These are phyloP conservation scores for Amyelois transitella DNA, from an alignment of 1,140 invertebrate species.

Conservation along the genomic window DNA sequence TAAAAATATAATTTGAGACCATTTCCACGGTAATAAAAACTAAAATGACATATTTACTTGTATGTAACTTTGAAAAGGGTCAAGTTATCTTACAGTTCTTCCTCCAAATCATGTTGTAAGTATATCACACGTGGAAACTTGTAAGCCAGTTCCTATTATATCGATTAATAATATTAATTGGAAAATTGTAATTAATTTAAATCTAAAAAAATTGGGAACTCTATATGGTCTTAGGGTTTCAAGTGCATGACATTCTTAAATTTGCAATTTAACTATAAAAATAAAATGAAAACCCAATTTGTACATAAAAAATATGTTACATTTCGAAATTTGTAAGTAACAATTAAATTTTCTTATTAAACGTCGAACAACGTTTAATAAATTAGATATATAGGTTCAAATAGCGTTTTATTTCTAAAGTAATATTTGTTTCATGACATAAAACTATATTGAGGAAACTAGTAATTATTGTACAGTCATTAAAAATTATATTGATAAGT, in stretches of 20 bases:
- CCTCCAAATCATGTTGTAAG: neutral
- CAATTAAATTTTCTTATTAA: no score
- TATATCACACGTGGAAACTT: neutral
- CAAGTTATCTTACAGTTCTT: neutral
- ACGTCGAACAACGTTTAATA: neutral
- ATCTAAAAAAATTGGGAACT: no score
- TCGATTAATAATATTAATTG: no score
- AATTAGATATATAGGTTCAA: slow-evolving; percentile 33
- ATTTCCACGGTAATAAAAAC: no score
- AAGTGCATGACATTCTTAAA: no score
- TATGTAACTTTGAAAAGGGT: neutral
- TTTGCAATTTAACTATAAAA: no score
- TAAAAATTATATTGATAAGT: slow-evolving; percentile 45
- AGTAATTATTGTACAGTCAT: slow-evolving; percentile 65
- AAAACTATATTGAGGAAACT: slow-evolving; percentile 55
- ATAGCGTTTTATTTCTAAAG: slow-evolving; percentile 49
- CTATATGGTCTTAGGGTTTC: no score
- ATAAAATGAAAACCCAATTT: no score
- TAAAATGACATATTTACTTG: no score
- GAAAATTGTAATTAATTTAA: neutral
- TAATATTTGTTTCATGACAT: slow-evolving; percentile 36
- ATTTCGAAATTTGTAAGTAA: no score
- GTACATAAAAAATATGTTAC: no score
- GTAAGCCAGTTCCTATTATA: neutral
- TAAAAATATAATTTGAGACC: no score